Evolutionary conservation across 2,113 vertebrate genomes (phyloP), one percentile per base, ranked within the genome.

Genomic region (Trematocara nigrifrons): DNA sequence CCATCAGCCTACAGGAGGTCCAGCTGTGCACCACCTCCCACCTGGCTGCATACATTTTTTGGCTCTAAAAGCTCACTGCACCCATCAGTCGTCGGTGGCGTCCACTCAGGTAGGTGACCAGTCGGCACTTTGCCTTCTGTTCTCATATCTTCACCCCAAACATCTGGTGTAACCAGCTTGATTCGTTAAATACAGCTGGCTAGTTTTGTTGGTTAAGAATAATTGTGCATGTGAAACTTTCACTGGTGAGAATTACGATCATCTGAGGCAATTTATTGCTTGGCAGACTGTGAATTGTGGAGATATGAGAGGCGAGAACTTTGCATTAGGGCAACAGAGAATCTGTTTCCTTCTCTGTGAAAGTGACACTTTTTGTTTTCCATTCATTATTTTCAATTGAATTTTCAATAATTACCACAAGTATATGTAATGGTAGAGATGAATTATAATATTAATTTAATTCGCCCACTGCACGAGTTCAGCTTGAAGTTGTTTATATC

Each of bases 31-130:
- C 26, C 59, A 9, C 45, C 84, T 7, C 71, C 74, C 35, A 84
- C 81, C 83, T 74, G 85, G 40, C 29, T 20, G 10, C 71, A 8
- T 12, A 79, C n/a, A 20, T 57, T 33, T 7, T 33, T 9, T 8
- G 18, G 18, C 40, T 47, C 42, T 10, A 2, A 8, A 52, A 16
- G 51, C 64, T 33, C 16, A 5, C 49, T 5, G 20, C 49, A 57
- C 40, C 18, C 8, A 54, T 29, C 12, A 4, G 13, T 86, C 77
- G 10, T 81, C 81, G n/a, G 81, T 80, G 81, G 45, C 85, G 18
- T 74, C 81, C 61, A 6, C 77, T 82, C 91, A 89, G 94, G 95
- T 95, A 90, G 57, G 94, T 88, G 69, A 85, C 80, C 59, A 8
- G 10, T 56, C 26, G 1, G n/a, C 40, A 47, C 9, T 79, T 22